Base-by-base conservation (phyloP, 2,113 vertebrate genomes). In the Pseudorasbora parva region DNA sequence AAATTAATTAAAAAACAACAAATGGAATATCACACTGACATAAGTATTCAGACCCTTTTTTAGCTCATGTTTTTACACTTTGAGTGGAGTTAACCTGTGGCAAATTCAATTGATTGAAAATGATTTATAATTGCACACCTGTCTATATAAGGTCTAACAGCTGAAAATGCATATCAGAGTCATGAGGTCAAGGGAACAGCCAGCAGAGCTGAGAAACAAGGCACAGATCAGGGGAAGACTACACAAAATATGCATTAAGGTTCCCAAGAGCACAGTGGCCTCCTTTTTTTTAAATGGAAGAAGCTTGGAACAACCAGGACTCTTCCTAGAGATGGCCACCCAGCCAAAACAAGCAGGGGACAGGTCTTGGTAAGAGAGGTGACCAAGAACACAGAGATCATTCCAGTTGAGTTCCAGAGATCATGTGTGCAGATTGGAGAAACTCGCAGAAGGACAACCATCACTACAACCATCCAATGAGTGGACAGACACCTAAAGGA, bases 241-340 rank as follows among this genome's bases (percentile, higher is more conserved):
- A 37, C 15, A 66, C 11, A 69, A 6, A 43, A 71, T 69, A 37
- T 71, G 21, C 10, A 37, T 9, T 17, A 69, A 5, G 4, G 3
- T 71, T 71, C 4, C 66, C 17, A 41, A 69, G 33, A 68, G 19
- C 64, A 41, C 33, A 43, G 33, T 19, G 37, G 37, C 21, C 37
- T 71, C 68, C 21, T 71, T 11, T n/a, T n/a, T 43, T 21, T n/a
- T 43, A 5, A n/a, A 69, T 43, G 4, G 2, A 21, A 43, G 19
- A 33, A 5, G 66, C 14, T 43, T 57, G 56, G 8, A 57, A 10
- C 9, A 1, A 23, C 19, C 51, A 56, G 5, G 5, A 56, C 15
- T 56, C 51, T 21, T 21, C 19, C 5, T 54, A 19, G 15, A 19
- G 51, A 17, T 56, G 51, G 15, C 75, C 30, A 87, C 94, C 97